Base-by-base conservation (phyloP, 2,797 vertebrate genomes). In the Lophotriccus pileatus region DNA sequence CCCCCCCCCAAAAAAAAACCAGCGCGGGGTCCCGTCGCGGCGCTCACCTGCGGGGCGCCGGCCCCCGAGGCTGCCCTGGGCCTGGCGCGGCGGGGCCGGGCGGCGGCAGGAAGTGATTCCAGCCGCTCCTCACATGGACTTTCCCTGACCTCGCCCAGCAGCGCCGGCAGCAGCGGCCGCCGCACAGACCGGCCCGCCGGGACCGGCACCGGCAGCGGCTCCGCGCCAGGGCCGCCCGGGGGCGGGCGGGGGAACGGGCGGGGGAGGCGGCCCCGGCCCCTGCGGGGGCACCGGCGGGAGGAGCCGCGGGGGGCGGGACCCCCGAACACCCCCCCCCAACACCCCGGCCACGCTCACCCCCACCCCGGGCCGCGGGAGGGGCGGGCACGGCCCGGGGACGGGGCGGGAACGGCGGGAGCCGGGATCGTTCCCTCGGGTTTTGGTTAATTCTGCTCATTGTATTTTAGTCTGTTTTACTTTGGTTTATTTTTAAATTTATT, bases 21-120 rank as follows among this genome's bases (percentile, higher is more conserved):
- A n/a, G n/a, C n/a, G n/a, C 27, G 46, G 52, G 60, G n/a, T 10
- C 39, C 52, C 37, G 34, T 36, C 5, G 56, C 68, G 14, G 46
- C 37, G 32, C 80, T 89, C 82, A 93, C 91, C 91, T 93, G 86
- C 69, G 91, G 81, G 85, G 80, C 80, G 32, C 55, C 80, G 81
- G 75, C 81, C 85, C 78, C 90, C 86, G 80, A 89, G 34, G 81
- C 86, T 81, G 85, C 73, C 80, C 91, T 63, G 82, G 91, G 87
- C 91, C 82, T 85, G 74, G 47, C 74, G 85, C 91, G 84, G 77
- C 68, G 66, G 66, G 72, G 74, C 74, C 74, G 58, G 96, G 95
- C 97, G 93, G 97, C 97, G 93, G 97, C 98, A 98, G 98, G 98
- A 98, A 98, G 98, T 98, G 98, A 98, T 98, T 98, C 98, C 97